Percentiles rank a stretch among this genome's conserved stretches.
Conservation (phyloP, 2,113 vertebrate species). For the Cyanoramphus novaezelandiae region DNA sequence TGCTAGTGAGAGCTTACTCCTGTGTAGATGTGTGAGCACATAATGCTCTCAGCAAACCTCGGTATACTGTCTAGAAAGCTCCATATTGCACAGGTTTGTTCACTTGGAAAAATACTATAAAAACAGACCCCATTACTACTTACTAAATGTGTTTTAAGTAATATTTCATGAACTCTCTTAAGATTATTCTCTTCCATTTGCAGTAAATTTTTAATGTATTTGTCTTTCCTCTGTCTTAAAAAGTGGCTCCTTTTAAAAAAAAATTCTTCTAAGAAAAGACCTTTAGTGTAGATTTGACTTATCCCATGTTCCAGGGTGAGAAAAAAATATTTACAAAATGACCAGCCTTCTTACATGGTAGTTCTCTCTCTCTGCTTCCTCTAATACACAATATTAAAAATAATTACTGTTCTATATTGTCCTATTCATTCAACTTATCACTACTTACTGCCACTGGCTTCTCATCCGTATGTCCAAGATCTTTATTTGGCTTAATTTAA, state of each 20-base stretch:
- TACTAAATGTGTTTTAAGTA: not conserved
- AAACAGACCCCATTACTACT: not conserved
- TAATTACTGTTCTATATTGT: not conserved
- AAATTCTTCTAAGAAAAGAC: not conserved
- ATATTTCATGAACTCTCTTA: not conserved
- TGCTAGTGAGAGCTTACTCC: accelerated
- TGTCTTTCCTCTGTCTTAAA: not conserved
- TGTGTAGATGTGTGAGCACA: accelerated
- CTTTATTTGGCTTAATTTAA: not conserved
- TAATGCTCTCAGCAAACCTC: not conserved
- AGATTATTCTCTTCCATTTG: not conserved
- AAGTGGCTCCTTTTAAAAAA: not conserved
- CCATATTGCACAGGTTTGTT: not conserved
- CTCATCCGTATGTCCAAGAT: not conserved
- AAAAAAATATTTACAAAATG: not conserved
- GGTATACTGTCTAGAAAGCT: not conserved
- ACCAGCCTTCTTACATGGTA: not conserved
- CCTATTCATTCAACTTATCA: not conserved
- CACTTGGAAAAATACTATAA: not conserved
- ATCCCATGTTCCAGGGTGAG: not conserved
- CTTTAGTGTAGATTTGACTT: not conserved
- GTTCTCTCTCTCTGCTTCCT: not conserved
- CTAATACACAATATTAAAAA: not conserved
- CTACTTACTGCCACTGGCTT: not conserved
- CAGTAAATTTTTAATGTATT: not conserved